These are phyloP conservation scores for Carpatolechia fugitivella DNA, from an alignment of 2,888 invertebrate genomes.

Conservation along the genomic window DNA sequence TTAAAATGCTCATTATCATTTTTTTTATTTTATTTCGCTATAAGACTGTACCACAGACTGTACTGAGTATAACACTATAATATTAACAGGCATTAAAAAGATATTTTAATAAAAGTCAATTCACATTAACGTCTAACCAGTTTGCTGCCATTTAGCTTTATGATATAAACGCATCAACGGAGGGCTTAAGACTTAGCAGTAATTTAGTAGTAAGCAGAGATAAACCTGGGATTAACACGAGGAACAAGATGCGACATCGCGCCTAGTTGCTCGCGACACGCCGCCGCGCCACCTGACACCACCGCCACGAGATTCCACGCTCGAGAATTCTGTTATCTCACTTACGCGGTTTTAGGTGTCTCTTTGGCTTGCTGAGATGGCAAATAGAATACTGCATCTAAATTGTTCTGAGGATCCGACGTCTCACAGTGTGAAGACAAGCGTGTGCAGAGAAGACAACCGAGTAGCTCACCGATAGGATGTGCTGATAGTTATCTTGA, in stretches of 20 bases:
- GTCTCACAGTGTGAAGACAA: not conserved
- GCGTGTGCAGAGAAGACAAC: not conserved
- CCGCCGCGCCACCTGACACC: not conserved
- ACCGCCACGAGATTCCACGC: not conserved
- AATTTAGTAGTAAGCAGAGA: conserved; percentile 10
- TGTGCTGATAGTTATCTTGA: not conserved
- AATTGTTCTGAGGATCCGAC: not conserved
- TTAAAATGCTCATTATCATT: not conserved
- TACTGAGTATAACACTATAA: not conserved
- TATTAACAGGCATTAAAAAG: not conserved
- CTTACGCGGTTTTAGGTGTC: not conserved
- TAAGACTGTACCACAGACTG: not conserved
- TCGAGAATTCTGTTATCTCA: not conserved
- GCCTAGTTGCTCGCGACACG: not conserved
- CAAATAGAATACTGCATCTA: not conserved
- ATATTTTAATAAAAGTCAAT: not conserved
- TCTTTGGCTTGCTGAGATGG: not conserved
- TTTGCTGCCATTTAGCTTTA: conserved; percentile 1
- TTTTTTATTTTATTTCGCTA: not conserved
- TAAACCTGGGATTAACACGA: not conserved
- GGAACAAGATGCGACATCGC: not conserved
- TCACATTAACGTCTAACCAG: not conserved
- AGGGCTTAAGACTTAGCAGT: conserved; percentile 4
- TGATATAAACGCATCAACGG: not conserved
- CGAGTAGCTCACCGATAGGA: not conserved